phyloP scores from a whole-genome alignment of 2,888 invertebrate genomes.

The Busseola fusca region DNA sequence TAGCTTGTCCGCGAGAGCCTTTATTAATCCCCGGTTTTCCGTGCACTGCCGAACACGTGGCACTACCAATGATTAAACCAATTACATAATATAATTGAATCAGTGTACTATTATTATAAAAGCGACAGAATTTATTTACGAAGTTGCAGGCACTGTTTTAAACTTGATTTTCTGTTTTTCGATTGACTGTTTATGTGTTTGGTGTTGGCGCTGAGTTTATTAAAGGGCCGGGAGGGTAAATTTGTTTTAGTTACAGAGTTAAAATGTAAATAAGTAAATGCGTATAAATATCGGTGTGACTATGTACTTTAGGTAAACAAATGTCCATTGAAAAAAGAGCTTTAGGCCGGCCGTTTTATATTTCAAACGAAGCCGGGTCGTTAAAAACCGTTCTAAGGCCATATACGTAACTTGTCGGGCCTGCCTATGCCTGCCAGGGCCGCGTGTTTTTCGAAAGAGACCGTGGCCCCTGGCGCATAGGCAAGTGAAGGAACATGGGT shows the following conservation, averaged over 20 bases:
- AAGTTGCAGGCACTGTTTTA: slow-evolving; percentile 20
- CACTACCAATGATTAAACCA: slow-evolving; percentile 54
- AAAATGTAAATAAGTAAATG: neutral
- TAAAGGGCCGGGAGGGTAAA: neutral
- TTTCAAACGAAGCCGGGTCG: neutral
- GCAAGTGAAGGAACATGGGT: too few relatives aligned
- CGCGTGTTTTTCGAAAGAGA: too few relatives aligned
- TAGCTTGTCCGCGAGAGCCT: neutral
- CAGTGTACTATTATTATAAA: slow-evolving; percentile 50
- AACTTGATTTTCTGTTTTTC: slow-evolving; percentile 35
- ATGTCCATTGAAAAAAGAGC: neutral
- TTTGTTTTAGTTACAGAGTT: neutral
- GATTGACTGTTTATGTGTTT: slow-evolving; percentile 12
- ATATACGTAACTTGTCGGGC: too few relatives aligned
- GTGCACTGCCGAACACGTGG: slow-evolving; percentile 41
- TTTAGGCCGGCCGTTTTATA: neutral
- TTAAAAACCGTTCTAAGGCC: neutral
- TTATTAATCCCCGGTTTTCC: slow-evolving; percentile 22
- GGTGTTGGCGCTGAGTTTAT: neutral
- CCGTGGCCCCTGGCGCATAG: too few relatives aligned
- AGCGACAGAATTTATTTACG: slow-evolving; percentile 45
- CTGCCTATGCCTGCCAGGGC: too few relatives aligned
- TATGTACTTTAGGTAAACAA: neutral
- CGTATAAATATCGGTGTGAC: neutral
- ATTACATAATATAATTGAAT: slow-evolving; percentile 64